Base-by-base conservation (phyloP, 2,888 invertebrate genomes). In the Diarsia mendica region DNA sequence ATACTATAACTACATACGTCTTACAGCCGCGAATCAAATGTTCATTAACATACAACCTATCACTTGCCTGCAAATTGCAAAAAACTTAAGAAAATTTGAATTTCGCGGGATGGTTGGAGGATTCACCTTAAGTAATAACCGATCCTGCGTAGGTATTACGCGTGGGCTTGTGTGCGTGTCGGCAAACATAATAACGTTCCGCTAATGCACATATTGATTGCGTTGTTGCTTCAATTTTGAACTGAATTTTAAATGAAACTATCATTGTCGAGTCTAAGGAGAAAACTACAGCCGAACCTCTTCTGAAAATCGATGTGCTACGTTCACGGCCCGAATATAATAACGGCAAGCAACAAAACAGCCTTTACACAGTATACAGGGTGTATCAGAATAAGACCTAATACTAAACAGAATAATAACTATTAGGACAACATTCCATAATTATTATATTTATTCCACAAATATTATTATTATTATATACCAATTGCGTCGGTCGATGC, bases 311-410 rank as follows among this genome's bases (percentile, higher is more conserved):
- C 58, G 23, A 46, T 46, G 15, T 46, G 5, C 44, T 18, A 39
- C 51, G 46, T 60, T 51, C 10, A 75, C n/a, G 11, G 1, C 28
- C 9, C 23, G 8, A 23, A 13, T 28, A 33, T 2, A 28, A 48
- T 51, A 67, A 48, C 49, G n/a, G n/a, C 48, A 71, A 80, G 67
- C 49, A 58, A 72, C 61, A 58, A 58, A 67, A 72, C 58, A 70
- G 67, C 48, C 33, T 71, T 71, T 63, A 74, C 51, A 66, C 6
- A 39, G 20, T 39, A 64, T 10, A 39, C 23, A 55, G 55, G 55
- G 11, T 23, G 55, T 55, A 23, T 23, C 23, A 23, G 6, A 55
- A 55, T 6, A 55, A 55, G 13, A 23, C 13, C 55, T 23, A 23
- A 23, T 55, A 23, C 55, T 55, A 55, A 23, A 23, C 13, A 15